Conservation (phyloP, 2,797 vertebrate species). For the Eulemur coronatus region DNA sequence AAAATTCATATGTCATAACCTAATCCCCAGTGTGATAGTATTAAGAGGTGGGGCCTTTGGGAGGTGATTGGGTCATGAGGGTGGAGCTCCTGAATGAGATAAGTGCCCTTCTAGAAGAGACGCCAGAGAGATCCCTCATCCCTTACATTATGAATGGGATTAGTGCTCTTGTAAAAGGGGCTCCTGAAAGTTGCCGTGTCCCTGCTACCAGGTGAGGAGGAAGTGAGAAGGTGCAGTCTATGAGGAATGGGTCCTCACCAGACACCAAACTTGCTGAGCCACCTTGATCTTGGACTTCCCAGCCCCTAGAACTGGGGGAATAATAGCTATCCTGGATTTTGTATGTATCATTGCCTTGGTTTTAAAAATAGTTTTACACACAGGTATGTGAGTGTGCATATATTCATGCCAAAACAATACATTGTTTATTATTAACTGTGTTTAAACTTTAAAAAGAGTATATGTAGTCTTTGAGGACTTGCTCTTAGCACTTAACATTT, state of each 20-base stretch:
- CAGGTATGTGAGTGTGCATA: not conserved
- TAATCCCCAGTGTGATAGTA: not conserved
- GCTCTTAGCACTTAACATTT: not conserved
- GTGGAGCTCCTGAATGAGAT: not conserved
- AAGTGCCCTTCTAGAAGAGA: too few species aligned
- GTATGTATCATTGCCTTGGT: not conserved
- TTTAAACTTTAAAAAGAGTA: conserved; percentile 22
- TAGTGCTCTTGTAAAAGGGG: not conserved
- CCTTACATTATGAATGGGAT: not conserved
- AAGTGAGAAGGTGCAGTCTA: not conserved
- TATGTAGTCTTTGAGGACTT: not conserved
- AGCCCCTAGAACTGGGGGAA: not conserved
- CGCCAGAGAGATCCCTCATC: too few species aligned
- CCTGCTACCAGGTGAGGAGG: not conserved
- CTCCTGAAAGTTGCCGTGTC: not conserved
- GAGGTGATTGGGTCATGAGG: not conserved
- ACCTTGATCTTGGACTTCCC: not conserved
- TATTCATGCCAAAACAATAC: not conserved
- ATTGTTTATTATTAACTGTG: not conserved
- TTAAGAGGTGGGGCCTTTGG: not conserved
- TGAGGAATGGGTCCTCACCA: not conserved
- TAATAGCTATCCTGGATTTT: not conserved
- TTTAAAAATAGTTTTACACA: not conserved
- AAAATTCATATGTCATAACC: not conserved
- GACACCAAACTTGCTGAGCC: not conserved